Evolutionary conservation across 2,113 vertebrate species (phyloP).

Genomic region (Caranx ignobilis): DNA sequence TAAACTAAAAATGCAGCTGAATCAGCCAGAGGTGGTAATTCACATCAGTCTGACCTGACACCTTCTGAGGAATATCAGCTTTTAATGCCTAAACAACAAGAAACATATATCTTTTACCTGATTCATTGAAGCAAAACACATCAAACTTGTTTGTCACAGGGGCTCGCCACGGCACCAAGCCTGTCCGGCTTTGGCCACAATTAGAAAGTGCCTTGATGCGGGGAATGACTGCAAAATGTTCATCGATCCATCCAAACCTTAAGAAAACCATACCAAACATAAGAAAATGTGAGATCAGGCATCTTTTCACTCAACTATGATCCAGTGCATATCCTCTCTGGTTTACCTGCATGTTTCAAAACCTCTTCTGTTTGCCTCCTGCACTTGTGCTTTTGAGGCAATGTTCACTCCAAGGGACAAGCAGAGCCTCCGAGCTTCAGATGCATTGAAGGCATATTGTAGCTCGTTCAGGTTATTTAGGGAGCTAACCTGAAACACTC

Average conservation of each 20-base stretch:
- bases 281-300: not conserved
- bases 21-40: not conserved
- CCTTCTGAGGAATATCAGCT: not conserved
- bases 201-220: slow-evolving; percentile 81
- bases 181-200: slow-evolving; percentile 86
- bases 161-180: slow-evolving; percentile 84
- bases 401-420: slow-evolving; percentile 78
- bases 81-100: not conserved
- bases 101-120: slow-evolving; percentile 81
- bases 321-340: not conserved
- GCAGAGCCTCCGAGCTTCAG: slow-evolving; percentile 85
- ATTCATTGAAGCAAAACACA: slow-evolving; percentile 90
- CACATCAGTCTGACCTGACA: not conserved
- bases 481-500: slow-evolving; percentile 81
- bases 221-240: slow-evolving; percentile 86
- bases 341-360: slow-evolving; percentile 94
- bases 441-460: slow-evolving; percentile 78
- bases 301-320: not conserved
- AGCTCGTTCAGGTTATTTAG: slow-evolving; percentile 16
- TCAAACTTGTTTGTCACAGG: slow-evolving; percentile 14
- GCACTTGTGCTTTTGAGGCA: slow-evolving; percentile 86
- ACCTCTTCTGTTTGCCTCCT: slow-evolving; percentile 79
- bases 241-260: slow-evolving; percentile 93
- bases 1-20: not conserved
- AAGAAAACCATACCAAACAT: slow-evolving; percentile 22